Conservation (phyloP, 2,113 vertebrate species). For the Phycodurus eques region DNA sequence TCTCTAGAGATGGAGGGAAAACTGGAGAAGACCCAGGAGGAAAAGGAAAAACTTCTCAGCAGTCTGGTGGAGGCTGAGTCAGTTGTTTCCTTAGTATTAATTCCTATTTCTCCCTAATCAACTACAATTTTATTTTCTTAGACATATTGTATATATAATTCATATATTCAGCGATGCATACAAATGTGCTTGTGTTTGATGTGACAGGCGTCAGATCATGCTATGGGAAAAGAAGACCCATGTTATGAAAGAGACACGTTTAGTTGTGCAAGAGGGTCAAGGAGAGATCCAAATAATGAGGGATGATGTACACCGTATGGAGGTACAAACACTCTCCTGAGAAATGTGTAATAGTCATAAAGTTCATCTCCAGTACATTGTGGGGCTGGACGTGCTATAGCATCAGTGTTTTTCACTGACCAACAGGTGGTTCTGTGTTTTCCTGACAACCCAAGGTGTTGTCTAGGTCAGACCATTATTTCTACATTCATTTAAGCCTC, state of each 20-base stretch:
- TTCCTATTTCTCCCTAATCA: neutral
- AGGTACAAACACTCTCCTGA: slow-evolving; percentile 68
- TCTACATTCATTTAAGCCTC: too few relatives aligned
- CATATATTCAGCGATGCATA: neutral
- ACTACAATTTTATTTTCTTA: neutral
- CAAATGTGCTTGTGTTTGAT: neutral
- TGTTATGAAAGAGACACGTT: slow-evolving; percentile 81
- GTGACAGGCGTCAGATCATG: slow-evolving; percentile 83
- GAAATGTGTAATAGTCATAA: neutral
- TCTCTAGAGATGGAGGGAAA: slow-evolving; percentile 78
- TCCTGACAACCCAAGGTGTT: neutral
- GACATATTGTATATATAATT: neutral
- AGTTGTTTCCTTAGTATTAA: slow-evolving; percentile 51
- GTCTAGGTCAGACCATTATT: too few relatives aligned
- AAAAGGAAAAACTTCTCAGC: slow-evolving; percentile 78
- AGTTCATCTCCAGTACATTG: neutral
- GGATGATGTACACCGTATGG: slow-evolving; percentile 86
- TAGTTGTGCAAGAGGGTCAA: slow-evolving; percentile 69
- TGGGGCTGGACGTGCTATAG: neutral
- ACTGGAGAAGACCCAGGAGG: slow-evolving; percentile 72
- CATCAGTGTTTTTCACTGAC: too few relatives aligned
- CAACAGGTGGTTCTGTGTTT: neutral
- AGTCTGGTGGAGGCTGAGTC: slow-evolving; percentile 87
- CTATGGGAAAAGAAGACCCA: slow-evolving; percentile 92
- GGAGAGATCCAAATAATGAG: slow-evolving; percentile 80